A percentile compares a stretch with the other conserved stretches of the same genome.
phyloP scores from a whole-genome alignment of 2,113 vertebrate genomes.

The Felis chaus region DNA sequence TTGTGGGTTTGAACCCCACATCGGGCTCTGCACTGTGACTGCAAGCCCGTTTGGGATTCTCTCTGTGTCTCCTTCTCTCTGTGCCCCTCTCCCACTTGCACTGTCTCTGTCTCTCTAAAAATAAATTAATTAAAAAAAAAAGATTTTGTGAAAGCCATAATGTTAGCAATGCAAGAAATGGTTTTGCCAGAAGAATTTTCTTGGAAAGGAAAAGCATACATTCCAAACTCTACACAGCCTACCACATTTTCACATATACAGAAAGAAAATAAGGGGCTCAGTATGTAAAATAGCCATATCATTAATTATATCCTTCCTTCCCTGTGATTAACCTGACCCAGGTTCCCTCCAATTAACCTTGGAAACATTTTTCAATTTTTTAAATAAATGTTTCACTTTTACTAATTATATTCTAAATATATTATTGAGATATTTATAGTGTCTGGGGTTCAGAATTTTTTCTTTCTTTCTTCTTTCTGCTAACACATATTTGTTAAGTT shows the following conservation, averaged over 20 bases:
- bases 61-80: too few species aligned
- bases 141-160: background rate
- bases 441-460: background rate
- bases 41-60: too few species aligned
- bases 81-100: too few species aligned
- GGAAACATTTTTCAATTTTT: background rate
- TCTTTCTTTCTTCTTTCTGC: background rate
- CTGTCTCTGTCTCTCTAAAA: too few species aligned
- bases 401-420: background rate
- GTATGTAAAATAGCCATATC: too few species aligned
- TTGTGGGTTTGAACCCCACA: too few species aligned
- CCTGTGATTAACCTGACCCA: background rate
- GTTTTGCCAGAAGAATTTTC: background rate
- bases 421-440: background rate
- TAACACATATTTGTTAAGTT: background rate
- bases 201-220: background rate
- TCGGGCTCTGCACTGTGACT: too few species aligned
- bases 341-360: background rate
- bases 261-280: background rate
- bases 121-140: background rate
- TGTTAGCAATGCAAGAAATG: background rate
- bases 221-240: background rate
- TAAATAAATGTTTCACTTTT: background rate
- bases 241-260: background rate
- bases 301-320: background rate